phyloP scores from a whole-genome alignment of 2,888 invertebrate genomes.

The Apodemia hepburni region DNA sequence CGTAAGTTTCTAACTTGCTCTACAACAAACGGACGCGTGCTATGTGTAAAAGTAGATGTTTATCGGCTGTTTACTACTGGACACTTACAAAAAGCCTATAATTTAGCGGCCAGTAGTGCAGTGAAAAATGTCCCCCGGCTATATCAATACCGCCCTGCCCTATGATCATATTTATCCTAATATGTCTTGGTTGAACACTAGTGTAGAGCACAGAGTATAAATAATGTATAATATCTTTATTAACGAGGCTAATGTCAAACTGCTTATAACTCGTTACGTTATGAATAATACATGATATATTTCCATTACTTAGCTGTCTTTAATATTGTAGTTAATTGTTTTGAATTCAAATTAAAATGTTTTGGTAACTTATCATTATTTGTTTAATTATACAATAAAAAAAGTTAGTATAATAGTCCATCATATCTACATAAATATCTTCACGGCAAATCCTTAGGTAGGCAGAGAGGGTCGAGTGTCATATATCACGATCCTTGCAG shows the following conservation, averaged over 20 bases:
- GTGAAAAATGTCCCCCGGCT: slow-evolving; percentile 63
- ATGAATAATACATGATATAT: background rate
- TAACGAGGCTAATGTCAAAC: background rate
- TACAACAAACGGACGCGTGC: slow-evolving; percentile 47
- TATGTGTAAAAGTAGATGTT: slow-evolving; percentile 52
- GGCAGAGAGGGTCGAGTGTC: too few species aligned
- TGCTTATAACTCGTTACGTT: slow-evolving; percentile 4
- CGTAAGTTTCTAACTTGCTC: slow-evolving; percentile 21
- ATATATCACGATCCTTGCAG: too few species aligned
- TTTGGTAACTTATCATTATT: too few species aligned
- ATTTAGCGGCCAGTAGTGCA: slow-evolving; percentile 50
- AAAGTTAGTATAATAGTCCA: too few species aligned
- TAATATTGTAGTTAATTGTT: too few species aligned
- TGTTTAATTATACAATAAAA: too few species aligned
- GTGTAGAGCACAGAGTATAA: slow-evolving; percentile 7
- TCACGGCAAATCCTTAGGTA: too few species aligned
- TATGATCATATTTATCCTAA: slow-evolving; percentile 27
- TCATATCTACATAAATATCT: too few species aligned
- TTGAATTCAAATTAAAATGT: too few species aligned
- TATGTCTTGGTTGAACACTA: slow-evolving; percentile 22
- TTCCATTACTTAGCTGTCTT: too few species aligned
- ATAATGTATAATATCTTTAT: slow-evolving; percentile 13
- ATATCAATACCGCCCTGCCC: slow-evolving; percentile 27
- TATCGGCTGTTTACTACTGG: slow-evolving; percentile 66
- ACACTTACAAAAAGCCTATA: slow-evolving; percentile 70